phyloP scores from a whole-genome alignment of 2,888 invertebrate genomes.

The Seira sanloemensis region DNA sequence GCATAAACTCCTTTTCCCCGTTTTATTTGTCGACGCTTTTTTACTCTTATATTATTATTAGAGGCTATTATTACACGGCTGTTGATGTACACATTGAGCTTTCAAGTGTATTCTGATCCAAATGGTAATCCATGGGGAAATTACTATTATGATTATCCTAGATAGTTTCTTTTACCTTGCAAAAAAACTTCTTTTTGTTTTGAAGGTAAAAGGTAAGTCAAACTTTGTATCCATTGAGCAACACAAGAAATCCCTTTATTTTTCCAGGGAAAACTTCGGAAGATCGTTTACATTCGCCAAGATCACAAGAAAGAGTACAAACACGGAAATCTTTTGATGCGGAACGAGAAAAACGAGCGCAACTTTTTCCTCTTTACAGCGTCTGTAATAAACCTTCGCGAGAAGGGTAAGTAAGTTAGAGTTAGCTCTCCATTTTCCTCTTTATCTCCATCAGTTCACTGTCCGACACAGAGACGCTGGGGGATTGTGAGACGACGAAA shows the following conservation, averaged over 20 bases:
- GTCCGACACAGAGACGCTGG: neutral
- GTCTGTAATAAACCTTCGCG: neutral
- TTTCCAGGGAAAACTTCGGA: neutral
- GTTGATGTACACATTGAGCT: neutral
- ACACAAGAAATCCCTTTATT: neutral
- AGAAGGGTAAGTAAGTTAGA: too few relatives aligned
- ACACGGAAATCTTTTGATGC: constrained; percentile 10
- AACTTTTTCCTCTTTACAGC: neutral
- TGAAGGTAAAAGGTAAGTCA: neutral
- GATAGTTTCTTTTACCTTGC: neutral
- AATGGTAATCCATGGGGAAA: constrained; percentile 37
- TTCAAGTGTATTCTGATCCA: neutral
- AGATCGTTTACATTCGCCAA: neutral
- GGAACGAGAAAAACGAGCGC: constrained; percentile 10
- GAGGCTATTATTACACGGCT: neutral
- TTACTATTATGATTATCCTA: constrained; percentile 28
- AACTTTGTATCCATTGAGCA: neutral
- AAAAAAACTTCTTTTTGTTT: neutral
- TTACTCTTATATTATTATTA: neutral
- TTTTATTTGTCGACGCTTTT: neutral
- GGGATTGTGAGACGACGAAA: constrained; percentile 38
- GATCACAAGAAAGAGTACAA: neutral
- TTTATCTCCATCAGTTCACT: constrained; percentile 12
- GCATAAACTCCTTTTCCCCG: neutral
- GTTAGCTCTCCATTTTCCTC: neutral